Evolutionary conservation across 2,113 vertebrate species (phyloP), one percentile per base, ranked within the genome.

Genomic region (Emydura subglobosa): DNA sequence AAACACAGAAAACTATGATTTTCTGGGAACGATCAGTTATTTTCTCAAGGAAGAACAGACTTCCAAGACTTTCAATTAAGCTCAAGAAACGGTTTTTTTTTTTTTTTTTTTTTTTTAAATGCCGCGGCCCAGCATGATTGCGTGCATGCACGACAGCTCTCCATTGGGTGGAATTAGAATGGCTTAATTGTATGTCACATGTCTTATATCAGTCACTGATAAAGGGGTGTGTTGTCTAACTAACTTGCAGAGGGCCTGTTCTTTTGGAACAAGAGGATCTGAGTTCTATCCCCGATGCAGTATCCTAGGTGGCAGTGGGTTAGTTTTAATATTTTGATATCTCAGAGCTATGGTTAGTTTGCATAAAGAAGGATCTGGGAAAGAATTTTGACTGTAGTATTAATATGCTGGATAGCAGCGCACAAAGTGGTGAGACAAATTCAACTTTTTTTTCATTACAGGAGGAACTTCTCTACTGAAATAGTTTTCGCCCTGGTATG

Each of bases 11-110:
- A 93, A 87, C 92, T 79, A 97, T 74, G 92, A 97, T 96, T 98
- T 98, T 97, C 97, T 98, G 97, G 98, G 98, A 98, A 98, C 91
- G 85, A 97, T 98, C 96, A 96, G 97, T 95, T 96, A 59, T 94
- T 96, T 96, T 96, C 91, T 51, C 87, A 87, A 88, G 92, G 94
- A 98, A 91, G 94, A 98, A 83, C 95, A 95, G 95, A 39, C 89
- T 97, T 98, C 93, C 94, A 97, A 98, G 96, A 98, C 96, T 95
- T 92, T 96, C 97, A 96, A 81, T 96, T 93, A 97, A 97, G 96
- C 96, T 95, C 84, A 95, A 96, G 96, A 92, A 96, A 91, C n/a
- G 47, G 87, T 74, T 90, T 83, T 97, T 97, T 95, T 95, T 47
- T 47, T 31, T 47, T 47, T 31, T 61, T 61, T 16, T 61, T 59